Evolutionary conservation across 2,113 vertebrate genomes (phyloP).

Genomic region (Mustelus asterias): DNA sequence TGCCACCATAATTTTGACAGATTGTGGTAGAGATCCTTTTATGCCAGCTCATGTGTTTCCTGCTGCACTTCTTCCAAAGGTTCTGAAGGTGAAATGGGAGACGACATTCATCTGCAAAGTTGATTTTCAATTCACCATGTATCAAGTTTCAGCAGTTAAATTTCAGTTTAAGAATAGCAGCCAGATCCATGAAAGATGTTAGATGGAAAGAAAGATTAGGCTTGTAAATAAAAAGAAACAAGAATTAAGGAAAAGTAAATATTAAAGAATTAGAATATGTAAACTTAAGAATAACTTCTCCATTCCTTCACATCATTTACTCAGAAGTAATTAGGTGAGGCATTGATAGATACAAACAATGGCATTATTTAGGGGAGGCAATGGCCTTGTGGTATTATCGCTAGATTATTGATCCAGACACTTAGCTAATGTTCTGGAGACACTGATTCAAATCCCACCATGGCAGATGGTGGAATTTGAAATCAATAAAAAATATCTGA

Average conservation of each 20-base stretch:
- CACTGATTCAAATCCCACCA: too few species aligned
- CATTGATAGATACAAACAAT: not conserved
- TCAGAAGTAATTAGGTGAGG: not conserved
- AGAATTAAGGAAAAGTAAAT: not conserved
- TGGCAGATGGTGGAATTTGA: too few species aligned
- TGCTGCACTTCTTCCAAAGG: not conserved
- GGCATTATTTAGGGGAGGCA: not conserved
- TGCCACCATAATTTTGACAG: not conserved
- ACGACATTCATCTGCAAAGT: not conserved
- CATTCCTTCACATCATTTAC: not conserved
- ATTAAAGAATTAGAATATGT: not conserved
- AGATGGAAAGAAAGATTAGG: not conserved
- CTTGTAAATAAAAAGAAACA: not conserved
- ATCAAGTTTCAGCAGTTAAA: not conserved
- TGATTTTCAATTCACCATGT: not conserved
- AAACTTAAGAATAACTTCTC: not conserved
- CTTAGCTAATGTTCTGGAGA: too few species aligned
- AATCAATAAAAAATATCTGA: too few species aligned
- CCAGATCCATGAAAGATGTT: not conserved
- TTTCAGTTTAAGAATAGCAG: not conserved
- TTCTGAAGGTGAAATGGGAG: not conserved
- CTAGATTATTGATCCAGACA: too few species aligned
- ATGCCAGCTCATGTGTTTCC: not conserved
- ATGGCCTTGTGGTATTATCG: too few species aligned
- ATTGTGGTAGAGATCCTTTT: not conserved